Evolutionary conservation across 30 jellyfish, hydroid and myxozoan species (phyloP).

Genomic region (Turritopsis dohrnii): DNA sequence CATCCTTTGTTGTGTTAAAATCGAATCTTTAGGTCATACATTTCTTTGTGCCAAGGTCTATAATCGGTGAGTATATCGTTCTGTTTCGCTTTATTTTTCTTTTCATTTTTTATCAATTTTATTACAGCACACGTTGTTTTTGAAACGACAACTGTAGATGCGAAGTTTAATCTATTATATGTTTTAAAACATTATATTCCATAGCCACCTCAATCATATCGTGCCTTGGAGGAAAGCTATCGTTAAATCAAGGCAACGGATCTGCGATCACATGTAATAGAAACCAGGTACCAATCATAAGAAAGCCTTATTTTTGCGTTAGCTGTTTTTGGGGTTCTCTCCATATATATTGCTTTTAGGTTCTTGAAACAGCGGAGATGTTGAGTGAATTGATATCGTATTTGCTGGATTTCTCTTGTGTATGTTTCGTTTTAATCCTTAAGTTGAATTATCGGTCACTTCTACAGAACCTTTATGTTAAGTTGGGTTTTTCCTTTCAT

Average conservation of each 20-base stretch:
- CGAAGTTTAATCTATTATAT: too few species aligned
- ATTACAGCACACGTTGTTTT: too few species aligned
- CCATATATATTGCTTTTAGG: background rate
- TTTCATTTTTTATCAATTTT: too few species aligned
- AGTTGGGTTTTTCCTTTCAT: background rate
- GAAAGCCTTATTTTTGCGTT: background rate
- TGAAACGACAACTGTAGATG: background rate
- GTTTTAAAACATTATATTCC: too few species aligned
- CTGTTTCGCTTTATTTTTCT: too few species aligned
- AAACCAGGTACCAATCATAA: background rate
- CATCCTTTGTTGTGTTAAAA: too few species aligned
- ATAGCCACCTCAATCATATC: slow-evolving; percentile 4
- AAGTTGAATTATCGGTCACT: background rate
- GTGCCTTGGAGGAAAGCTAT: background rate
- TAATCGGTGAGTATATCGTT: background rate
- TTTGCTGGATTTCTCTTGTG: slow-evolving; percentile 11
- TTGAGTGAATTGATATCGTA: background rate
- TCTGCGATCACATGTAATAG: background rate
- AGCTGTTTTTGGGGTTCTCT: background rate
- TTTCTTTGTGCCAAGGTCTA: background rate
- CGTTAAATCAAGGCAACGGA: background rate
- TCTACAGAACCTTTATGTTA: background rate
- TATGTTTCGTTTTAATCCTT: background rate
- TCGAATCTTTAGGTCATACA: background rate
- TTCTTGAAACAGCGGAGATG: background rate